Base-by-base conservation (phyloP, 2,797 vertebrate species). In the Lateolabrax maculatus region DNA sequence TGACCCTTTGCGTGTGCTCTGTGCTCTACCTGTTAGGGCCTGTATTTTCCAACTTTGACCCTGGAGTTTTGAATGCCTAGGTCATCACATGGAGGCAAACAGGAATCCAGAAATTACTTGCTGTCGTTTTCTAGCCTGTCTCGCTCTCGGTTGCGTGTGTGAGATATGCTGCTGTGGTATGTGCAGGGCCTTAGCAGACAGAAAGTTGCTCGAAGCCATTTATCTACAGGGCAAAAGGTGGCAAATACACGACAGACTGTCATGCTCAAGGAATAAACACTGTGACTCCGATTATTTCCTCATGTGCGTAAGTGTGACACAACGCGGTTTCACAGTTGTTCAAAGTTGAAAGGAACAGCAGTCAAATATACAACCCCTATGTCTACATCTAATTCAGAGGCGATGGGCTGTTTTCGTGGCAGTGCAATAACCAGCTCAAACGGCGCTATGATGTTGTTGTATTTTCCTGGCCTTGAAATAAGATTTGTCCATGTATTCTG, bases 91-190 rank as follows among this genome's bases (percentile, higher is more conserved):
- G 63, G 67, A 81, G 46, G 56, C 66, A 72, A 67, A 51, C 83
- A 93, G 89, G 91, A 95, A 94, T 95, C 87, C 83, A 76, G 81
- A 91, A 91, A 90, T 92, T 19, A 91, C 88, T 89, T 90, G 83
- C 89, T 89, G 79, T 83, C 80, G 80, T 90, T 90, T n/a, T 87
- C 73, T 52, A 86, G 81, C 49, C 66, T 64, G 87, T 82, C 85
- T 90, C 70, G 29, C 27, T 82, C 79, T 44, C 6, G 2, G 60
- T 56, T n/a, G 36, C 69, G 60, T 69, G 66, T 19, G 62, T 61
- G 75, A 88, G 77, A 80, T 72, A 46, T 71, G 72, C 76, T 48
- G 56, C 76, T 27, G 70, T 76, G 85, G 87, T 87, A 90, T 91
- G 90, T 29, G 39, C 46, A n/a, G 43, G 46, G 70, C 49, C 57